Evolutionary conservation across 2,113 vertebrate genomes (phyloP), one percentile per base, ranked within the genome.

Genomic region (Archilochus colubris): DNA sequence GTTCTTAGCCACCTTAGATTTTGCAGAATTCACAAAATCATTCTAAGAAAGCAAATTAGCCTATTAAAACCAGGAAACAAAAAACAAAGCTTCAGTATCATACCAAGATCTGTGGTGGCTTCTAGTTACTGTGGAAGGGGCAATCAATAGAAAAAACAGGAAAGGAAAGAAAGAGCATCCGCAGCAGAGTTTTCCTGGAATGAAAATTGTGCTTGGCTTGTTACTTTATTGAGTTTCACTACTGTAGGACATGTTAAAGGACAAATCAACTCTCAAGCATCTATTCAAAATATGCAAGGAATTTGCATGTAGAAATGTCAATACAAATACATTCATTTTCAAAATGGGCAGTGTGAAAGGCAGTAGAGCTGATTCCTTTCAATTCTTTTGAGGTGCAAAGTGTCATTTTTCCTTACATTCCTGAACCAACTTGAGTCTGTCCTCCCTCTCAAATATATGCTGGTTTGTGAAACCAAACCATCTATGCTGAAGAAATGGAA

Each of bases 21-120:
- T 46, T 76, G 72, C 10, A 18, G n/a, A 80, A 75, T 72, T 78
- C 61, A 74, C n/a, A 87, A 66, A 80, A 87, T 44, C 43, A 58
- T 43, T 38, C 63, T 19, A n/a, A 82, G 72, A 67, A 63, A 53
- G 51, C 16, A 79, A 89, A 78, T 82, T 30, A 63, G 59, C 54
- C 31, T 77, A 40, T 74, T 90, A 70, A 94, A 88, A 77, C 28
- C 64, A 91, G 82, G 70, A 92, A 77, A 82, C 63, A 79, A 46
- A 61, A 82, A 89, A 31, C 53, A 95, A 72, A 85, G 25, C 46
- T 89, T 73, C 48, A 86, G 15, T 67, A 63, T 87, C 50, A 20
- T 74, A 88, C 16, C 64, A 44, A 88, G 51, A 67, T 36, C 22
- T n/a, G 15, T 36, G 55, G 11, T 94, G 46, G 67, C 87, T 86